Evolutionary conservation across 2,113 vertebrate species (phyloP), one percentile per base, ranked within the genome.

Genomic region (Nanorana parkeri): DNA sequence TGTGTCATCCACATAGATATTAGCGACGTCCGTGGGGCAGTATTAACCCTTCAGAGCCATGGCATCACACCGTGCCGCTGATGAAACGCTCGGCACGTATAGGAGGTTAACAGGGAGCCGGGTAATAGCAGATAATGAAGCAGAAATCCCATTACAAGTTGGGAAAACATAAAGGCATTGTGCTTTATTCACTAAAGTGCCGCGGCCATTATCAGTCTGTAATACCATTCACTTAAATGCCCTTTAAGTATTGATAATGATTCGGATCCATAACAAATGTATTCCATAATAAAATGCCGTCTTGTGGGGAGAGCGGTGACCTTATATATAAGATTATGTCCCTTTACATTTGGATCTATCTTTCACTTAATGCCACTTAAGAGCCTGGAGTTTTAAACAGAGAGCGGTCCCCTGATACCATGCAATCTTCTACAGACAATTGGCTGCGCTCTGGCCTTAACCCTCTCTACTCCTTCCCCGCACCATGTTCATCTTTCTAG

Each of bases 201-300:
- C 69, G n/a, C 36, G 17, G 61, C 64, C 69, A 82, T 82, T 83
- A 83, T 83, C 63, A 74, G 63, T 11, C 52, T 17, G 64, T 54
- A 76, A 83, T 29, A 36, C 64, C 63, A 83, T 83, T 76, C 80
- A 28, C 63, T 83, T 83, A 76, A 83, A 83, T 68, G 63, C 41
- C 72, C 80, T 68, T 68, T 83, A 83, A 68, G 71, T 76, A 83
- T 83, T 83, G 80, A 68, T 76, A 83, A 83, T 76, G 80, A 83
- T 72, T 76, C 17, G n/a, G 56, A 68, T 65, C 63, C 32, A 72
- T 60, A 68, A 66, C 68, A 55, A 75, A 75, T 68, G 63, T 29
- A 51, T 76, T 60, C 63, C 32, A 51, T 67, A 75, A 76, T 68
- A 68, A 83, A 68, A 61, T 76, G 17, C 51, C n/a, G 1, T 56